A percentile compares a stretch with the other conserved stretches of the same genome.
These are phyloP conservation scores for Melanocharis versteri DNA, from an alignment of 2,113 vertebrate species.

Conservation along the genomic window DNA sequence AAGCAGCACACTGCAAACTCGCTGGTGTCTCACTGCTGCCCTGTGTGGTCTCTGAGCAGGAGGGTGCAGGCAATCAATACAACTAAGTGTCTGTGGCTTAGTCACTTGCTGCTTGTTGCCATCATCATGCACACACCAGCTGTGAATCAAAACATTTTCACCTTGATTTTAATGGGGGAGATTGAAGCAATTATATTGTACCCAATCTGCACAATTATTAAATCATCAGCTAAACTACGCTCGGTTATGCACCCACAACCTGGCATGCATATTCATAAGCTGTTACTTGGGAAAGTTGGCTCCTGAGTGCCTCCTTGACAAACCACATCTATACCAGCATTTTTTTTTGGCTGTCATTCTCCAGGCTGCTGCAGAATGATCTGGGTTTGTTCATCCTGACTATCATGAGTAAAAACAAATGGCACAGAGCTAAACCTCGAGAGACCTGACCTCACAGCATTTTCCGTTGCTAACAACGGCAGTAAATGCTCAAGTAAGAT, in stretches of 20 bases:
- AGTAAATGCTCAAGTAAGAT: not conserved
- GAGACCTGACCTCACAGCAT: not conserved
- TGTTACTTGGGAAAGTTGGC: not conserved
- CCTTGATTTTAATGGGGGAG: not conserved
- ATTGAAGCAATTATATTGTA: not conserved
- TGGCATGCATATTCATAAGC: not conserved
- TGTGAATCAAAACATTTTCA: not conserved
- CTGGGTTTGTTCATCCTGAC: not conserved
- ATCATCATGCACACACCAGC: not conserved
- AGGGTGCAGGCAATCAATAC: not conserved
- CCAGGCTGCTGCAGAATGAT: not conserved
- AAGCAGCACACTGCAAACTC: not conserved
- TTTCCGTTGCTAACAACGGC: not conserved
- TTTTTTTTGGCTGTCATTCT: not conserved
- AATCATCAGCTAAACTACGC: not conserved
- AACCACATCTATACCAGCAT: not conserved
- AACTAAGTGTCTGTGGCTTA: not conserved
- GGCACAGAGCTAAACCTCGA: fast-evolving
- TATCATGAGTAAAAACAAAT: not conserved
- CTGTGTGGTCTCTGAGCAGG: not conserved
- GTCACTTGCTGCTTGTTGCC: not conserved
- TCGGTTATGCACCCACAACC: not conserved
- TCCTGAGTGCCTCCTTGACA: not conserved
- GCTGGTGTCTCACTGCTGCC: not conserved
- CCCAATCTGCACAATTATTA: not conserved